Evolutionary conservation across 1,140 invertebrate species (phyloP).

Genomic region (Hyphantria cunea): DNA sequence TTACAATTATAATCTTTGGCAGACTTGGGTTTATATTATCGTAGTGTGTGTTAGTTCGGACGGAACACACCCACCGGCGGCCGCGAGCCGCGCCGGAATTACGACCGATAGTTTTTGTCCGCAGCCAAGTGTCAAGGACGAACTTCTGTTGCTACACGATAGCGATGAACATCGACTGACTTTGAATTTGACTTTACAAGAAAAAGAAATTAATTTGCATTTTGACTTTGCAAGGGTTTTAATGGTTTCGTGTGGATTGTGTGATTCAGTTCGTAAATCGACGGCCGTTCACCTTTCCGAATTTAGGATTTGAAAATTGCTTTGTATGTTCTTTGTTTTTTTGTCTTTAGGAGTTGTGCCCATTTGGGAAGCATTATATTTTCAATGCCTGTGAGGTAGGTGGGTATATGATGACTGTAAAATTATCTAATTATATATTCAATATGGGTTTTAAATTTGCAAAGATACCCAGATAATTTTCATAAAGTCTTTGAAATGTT

Average conservation of each 20-base stretch:
- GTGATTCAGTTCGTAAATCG: neutral
- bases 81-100: conserved; percentile 64
- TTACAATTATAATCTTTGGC: conserved; percentile 46
- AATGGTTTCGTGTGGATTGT: neutral
- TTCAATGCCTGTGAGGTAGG: too few relatives aligned
- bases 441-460: too few relatives aligned
- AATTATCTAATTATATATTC: too few relatives aligned
- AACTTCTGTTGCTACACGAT: conserved; percentile 64
- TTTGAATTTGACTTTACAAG: conserved; percentile 27
- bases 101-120: conserved; percentile 70
- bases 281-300: neutral
- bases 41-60: conserved; percentile 46
- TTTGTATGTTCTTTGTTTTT: conserved; percentile 4
- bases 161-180: conserved; percentile 10
- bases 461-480: too few relatives aligned
- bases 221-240: conserved; percentile 21
- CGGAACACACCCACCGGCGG: conserved; percentile 57
- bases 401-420: too few relatives aligned
- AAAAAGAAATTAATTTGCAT: conserved; percentile 25
- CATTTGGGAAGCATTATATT: too few relatives aligned
- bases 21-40: conserved; percentile 15
- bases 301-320: neutral
- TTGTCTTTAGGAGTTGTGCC: neutral
- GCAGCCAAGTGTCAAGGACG: conserved; percentile 73
- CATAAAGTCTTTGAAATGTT: too few relatives aligned